These are phyloP conservation scores for Cercopithecus mona DNA, from an alignment of 2,113 vertebrate species.

Conservation along the genomic window DNA sequence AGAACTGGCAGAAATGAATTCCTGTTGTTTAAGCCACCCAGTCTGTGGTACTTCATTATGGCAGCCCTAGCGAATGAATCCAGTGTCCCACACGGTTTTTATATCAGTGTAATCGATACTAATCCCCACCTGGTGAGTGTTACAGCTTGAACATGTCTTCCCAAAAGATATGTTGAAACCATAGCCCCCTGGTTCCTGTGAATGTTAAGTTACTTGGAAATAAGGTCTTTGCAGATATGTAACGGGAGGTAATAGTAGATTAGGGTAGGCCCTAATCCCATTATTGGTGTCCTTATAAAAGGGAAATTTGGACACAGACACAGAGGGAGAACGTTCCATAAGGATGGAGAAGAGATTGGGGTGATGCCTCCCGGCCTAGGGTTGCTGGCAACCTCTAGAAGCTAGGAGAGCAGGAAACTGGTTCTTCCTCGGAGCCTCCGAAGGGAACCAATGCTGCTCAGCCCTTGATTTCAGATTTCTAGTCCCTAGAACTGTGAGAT, in stretches of 20 bases:
- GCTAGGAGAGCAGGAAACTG: not conserved
- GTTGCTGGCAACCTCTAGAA: not conserved
- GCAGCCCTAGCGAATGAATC: not conserved
- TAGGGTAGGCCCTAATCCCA: not conserved
- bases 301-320: not conserved
- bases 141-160: not conserved
- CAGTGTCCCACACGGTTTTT: not conserved
- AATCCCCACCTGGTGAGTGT: not conserved
- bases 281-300: not conserved
- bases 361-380: not conserved
- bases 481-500: not conserved
- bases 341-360: accelerated
- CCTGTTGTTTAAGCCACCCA: not conserved
- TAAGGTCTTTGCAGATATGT: not conserved
- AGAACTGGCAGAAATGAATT: not conserved
- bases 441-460: not conserved
- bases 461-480: not conserved
- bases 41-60: not conserved
- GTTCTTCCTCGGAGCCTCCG: not conserved
- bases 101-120: not conserved
- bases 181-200: too few relatives aligned
- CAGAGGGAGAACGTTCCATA: not conserved
- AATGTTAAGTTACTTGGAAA: not conserved
- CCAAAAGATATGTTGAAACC: not conserved
- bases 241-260: not conserved